Conservation (phyloP, 2,888 invertebrate species). For the Panzeria rudis region DNA sequence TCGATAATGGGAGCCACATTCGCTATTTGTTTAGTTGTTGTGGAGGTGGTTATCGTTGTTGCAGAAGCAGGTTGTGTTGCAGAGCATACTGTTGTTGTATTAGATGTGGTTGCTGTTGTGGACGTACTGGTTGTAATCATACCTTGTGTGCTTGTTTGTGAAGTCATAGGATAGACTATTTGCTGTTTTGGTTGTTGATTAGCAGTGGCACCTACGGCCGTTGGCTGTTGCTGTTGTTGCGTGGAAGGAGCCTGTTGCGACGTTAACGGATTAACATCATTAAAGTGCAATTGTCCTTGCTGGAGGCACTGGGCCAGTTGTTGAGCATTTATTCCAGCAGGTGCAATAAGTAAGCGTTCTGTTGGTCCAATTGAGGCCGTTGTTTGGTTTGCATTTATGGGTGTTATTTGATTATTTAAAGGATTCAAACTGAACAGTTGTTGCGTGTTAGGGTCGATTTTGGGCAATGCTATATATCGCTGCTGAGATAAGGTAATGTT, state of each 20-base stretch:
- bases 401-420: conserved; percentile 83
- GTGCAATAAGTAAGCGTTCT: conserved; percentile 83
- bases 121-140: conserved; percentile 74
- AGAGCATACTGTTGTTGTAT: conserved; percentile 76
- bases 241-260: conserved; percentile 52
- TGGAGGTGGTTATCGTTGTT: conserved; percentile 76
- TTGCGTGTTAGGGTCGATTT: conserved; percentile 82
- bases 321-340: conserved; percentile 83
- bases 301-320: conserved; percentile 83
- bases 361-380: conserved; percentile 83
- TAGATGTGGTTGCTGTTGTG: conserved; percentile 74
- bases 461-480: conserved; percentile 82
- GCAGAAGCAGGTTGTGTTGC: conserved; percentile 73
- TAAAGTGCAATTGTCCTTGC: conserved; percentile 83
- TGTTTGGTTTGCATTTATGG: conserved; percentile 82
- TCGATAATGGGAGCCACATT: conserved; percentile 84
- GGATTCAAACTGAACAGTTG: conserved; percentile 83
- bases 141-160: conserved; percentile 77
- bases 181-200: conserved; percentile 81
- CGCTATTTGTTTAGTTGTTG: conserved; percentile 82
- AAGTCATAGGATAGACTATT: conserved; percentile 80
- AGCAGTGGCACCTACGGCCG: not conserved
- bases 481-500: conserved; percentile 72
- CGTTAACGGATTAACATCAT: conserved; percentile 82
- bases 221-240: conserved; percentile 46